phyloP scores from a whole-genome alignment of 2,888 invertebrate species.

The Isoperla grammatica region DNA sequence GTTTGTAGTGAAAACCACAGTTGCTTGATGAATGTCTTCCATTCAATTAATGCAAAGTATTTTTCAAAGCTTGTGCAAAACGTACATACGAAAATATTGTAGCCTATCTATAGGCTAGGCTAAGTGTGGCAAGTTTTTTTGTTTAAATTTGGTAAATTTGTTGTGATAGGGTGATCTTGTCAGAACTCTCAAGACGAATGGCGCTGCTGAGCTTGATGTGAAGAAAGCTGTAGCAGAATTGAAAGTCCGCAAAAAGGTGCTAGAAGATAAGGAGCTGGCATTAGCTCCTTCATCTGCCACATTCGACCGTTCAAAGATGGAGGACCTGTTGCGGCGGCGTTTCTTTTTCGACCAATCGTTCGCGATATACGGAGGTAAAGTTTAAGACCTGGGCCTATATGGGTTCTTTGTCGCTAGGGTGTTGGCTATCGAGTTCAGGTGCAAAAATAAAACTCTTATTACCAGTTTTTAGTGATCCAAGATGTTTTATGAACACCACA shows the following conservation, averaged over 20 bases:
- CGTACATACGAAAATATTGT: too few species aligned
- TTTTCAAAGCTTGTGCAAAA: not conserved
- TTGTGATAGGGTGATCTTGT: conserved; percentile 92
- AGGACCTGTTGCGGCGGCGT: conserved; percentile 91
- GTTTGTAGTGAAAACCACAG: too few species aligned
- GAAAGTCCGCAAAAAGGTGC: conserved; percentile 78
- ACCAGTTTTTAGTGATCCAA: too few species aligned
- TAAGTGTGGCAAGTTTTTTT: too few species aligned
- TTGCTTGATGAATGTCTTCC: too few species aligned
- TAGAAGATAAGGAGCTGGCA: conserved; percentile 90
- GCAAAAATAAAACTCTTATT: too few species aligned
- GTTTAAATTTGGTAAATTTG: too few species aligned
- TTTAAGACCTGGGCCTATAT: too few species aligned
- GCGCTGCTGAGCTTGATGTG: conserved; percentile 86
- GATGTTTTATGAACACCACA: too few species aligned
- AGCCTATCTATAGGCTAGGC: too few species aligned
- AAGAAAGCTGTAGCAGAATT: conserved; percentile 93
- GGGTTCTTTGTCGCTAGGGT: too few species aligned
- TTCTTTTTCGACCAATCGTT: conserved; percentile 99
- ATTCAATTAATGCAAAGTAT: not conserved
- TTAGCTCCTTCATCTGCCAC: conserved; percentile 62
- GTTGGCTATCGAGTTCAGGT: too few species aligned
- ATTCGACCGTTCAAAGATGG: conserved; percentile 92
- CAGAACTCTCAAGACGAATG: conserved; percentile 75
- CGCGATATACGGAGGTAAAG: conserved; percentile 92